Base-by-base conservation (phyloP, 2,797 vertebrate genomes). In the Microctenopoma stevenorrisi region DNA sequence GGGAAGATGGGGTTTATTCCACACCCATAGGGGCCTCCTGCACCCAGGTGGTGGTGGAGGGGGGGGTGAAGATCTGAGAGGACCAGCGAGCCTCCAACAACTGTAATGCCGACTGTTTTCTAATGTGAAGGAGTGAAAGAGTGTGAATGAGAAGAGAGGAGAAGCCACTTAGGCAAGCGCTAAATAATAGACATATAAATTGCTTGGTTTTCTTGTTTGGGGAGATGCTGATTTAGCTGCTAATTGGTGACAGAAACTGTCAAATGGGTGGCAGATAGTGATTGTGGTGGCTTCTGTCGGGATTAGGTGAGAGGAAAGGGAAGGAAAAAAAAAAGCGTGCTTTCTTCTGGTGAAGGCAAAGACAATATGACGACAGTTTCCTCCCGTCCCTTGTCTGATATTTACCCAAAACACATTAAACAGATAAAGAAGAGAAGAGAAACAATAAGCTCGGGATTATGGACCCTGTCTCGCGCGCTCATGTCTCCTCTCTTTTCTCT, bases 161-260 rank as follows among this genome's bases (percentile, higher is more conserved):
- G 87, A 89, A 88, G 94, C 93, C 92, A 94, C 88, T 88, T 90
- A 92, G 90, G 88, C 91, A 86, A 88, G 87, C 79, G 81, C 83
- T 86, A 93, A 88, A 88, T 88, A 92, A 94, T 90, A 93, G 91
- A 94, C 93, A 86, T 92, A 92, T 92, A 94, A 93, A 94, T 93
- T 90, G 91, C 92, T 87, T 84, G 60, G 79, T 92, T 92, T 91
- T 95, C 94, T 94, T 97, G 95, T 97, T 97, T 96, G 94, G 93
- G 70, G 95, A 96, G 96, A 95, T 94, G 95, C 96, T 96, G 97
- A 98, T 98, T 99, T 97, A 97, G 95, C 95, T 97, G 96, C 97
- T 99, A 99, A 99, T 99, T 99, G 97, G 96, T 97, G 98, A 99
- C 98, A 99, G 97, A 98, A 98, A 95, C 97, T 98, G 97, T 98